Evolutionary conservation across 1,140 invertebrate genomes (phyloP), one percentile per base, ranked within the genome.

Genomic region (Microplitis demolitor): DNA sequence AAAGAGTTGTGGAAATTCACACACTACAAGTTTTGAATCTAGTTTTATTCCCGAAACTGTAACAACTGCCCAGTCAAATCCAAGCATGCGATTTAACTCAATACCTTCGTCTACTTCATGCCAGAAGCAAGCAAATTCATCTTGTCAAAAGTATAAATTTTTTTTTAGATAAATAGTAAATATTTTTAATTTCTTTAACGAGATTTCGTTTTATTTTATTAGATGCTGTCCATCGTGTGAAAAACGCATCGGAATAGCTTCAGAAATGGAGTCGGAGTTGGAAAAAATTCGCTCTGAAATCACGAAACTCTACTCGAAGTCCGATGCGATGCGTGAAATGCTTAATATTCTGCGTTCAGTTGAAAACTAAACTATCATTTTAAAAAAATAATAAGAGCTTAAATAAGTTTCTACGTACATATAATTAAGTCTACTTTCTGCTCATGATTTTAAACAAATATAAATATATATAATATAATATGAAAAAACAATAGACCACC

Each of bases 21-120:
- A 54, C n/a, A 67, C 66, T 33, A 50, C 66, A n/a, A 67, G 31
- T 67, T 33, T 67, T 31, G 66, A 67, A 8, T 54, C 16, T 13
- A 53, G 31, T n/a, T 13, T 33, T 24, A 54, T 35, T 11, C 50
- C 66, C 6, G 66, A 54, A 11, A 67, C 66, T 3, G 39, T 50
- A 53, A 53, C 66, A 54, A 53, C 51, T 50, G 53, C 66, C 4
- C 39, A n/a, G 53, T 67, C 50, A 5, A 34, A 54, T 53, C 66
- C 66, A 53, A 67, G 50, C 24, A 67, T 53, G 51, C 14, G 50
- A 34, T 13, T 67, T 0, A 54, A 9, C 33, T 54, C 66, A 34
- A 50, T 24, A 33, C 6, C 50, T 8, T 13, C 66, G 13, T 51
- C 33, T 50, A 50, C 50, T n/a, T 54, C 51, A n/a, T 67, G 14